Evolutionary conservation across 1,140 invertebrate species (phyloP).

Genomic region (Agrilus planipennis): DNA sequence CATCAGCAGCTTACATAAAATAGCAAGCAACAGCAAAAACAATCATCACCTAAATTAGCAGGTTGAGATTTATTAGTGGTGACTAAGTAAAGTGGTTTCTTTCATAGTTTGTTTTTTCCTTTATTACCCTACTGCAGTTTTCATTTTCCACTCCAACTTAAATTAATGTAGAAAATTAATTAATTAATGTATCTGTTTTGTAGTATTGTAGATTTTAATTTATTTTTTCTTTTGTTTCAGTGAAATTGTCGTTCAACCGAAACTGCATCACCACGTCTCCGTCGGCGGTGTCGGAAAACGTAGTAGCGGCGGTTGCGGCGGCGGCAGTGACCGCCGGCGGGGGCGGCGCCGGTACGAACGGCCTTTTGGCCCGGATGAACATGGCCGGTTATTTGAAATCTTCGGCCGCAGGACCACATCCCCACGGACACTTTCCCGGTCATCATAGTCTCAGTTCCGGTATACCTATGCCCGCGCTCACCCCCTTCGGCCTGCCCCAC

Average conservation of each 20-base stretch:
- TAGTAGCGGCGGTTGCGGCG: background rate
- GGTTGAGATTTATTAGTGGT: too few relatives aligned
- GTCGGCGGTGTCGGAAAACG: slow-evolving; percentile 7
- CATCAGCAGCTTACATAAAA: too few relatives aligned
- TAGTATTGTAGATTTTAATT: too few relatives aligned
- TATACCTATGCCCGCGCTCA: slow-evolving; percentile 24
- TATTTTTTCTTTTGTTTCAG: slow-evolving; percentile 15
- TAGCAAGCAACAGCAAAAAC: too few relatives aligned
- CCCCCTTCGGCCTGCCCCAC: slow-evolving; percentile 36
- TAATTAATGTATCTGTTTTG: too few relatives aligned
- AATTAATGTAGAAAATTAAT: too few relatives aligned
- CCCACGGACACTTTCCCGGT: slow-evolving; percentile 12
- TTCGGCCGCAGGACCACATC: slow-evolving; percentile 10
- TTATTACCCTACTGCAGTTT: too few relatives aligned
- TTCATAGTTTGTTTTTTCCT: too few relatives aligned
- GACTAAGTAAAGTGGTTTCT: too few relatives aligned
- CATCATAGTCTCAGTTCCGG: slow-evolving; percentile 21
- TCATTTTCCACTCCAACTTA: too few relatives aligned
- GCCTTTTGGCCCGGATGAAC: slow-evolving; percentile 14
- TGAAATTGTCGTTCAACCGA: slow-evolving; percentile 10
- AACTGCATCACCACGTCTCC: slow-evolving; percentile 15
- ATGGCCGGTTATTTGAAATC: slow-evolving; percentile 17
- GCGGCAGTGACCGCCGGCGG: slow-evolving; percentile 8
- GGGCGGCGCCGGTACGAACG: slow-evolving; percentile 1
- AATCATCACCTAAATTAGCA: too few relatives aligned